phyloP scores from a whole-genome alignment of 2,797 vertebrate genomes.

The Anguilla marmorata region DNA sequence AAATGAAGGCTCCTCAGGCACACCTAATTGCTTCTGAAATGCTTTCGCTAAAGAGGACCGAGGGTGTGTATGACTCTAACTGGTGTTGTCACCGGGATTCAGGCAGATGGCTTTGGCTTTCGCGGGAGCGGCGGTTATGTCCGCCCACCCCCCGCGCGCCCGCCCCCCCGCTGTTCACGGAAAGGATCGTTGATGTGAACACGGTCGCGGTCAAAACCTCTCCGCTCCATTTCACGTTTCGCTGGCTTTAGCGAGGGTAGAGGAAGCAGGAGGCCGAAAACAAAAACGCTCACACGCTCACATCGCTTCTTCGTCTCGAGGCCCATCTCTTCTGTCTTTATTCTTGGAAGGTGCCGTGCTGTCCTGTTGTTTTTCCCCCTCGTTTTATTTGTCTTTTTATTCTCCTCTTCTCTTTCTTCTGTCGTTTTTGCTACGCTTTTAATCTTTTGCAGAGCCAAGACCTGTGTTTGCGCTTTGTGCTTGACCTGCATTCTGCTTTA shows the following conservation, averaged over 20 bases:
- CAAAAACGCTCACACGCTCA: neutral
- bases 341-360: too few species aligned
- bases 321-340: too few species aligned
- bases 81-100: conserved; percentile 39
- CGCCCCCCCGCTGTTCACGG: conserved; percentile 15
- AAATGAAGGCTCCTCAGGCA: conserved; percentile 25
- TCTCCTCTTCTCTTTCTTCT: too few species aligned
- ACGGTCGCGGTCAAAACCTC: conserved; percentile 35
- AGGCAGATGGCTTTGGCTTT: conserved; percentile 49
- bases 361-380: too few species aligned
- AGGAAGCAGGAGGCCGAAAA: neutral
- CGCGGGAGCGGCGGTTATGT: conserved; percentile 14
- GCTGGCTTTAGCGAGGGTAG: neutral
- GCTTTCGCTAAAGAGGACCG: conserved; percentile 18
- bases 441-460: too few species aligned
- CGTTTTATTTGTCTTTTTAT: too few species aligned
- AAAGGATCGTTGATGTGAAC: conserved; percentile 48
- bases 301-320: neutral
- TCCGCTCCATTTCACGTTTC: neutral
- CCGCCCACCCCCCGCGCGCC: neutral
- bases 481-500: too few species aligned
- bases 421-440: too few species aligned
- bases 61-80: conserved; percentile 34
- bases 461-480: too few species aligned
- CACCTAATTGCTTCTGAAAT: conserved; percentile 34